These are phyloP conservation scores for Bradysia coprophila DNA, from an alignment of 1,140 invertebrate species.

Conservation along the genomic window DNA sequence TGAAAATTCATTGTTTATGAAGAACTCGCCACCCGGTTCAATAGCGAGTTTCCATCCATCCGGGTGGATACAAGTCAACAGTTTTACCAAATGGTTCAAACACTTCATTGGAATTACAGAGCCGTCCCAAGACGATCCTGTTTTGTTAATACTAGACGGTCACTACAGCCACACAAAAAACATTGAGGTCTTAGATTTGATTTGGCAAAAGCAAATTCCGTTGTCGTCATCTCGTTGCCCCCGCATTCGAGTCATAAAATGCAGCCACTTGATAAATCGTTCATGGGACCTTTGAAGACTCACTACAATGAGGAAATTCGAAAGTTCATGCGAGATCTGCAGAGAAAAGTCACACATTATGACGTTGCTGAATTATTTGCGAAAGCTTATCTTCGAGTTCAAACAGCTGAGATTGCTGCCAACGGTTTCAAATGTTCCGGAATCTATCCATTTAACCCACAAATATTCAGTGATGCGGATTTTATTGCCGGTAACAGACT, in stretches of 20 bases:
- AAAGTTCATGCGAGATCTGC: too few relatives aligned
- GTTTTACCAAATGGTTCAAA: constrained; percentile 17
- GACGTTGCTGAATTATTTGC: too few relatives aligned
- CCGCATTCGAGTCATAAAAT: constrained; percentile 26
- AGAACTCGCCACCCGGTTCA: constrained; percentile 18
- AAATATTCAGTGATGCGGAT: too few relatives aligned
- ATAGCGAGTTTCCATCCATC: constrained; percentile 11
- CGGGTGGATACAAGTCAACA: constrained; percentile 15
- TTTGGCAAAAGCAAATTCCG: constrained; percentile 15
- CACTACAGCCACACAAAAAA: constrained; percentile 22
- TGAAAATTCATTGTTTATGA: constrained; percentile 13
- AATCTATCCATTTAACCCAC: too few relatives aligned
- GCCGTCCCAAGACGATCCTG: constrained; percentile 10
- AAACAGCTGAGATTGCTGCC: too few relatives aligned
- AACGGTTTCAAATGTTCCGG: too few relatives aligned
- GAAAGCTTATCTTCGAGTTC: too few relatives aligned
- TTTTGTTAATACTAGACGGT: constrained; percentile 20
- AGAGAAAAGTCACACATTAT: too few relatives aligned
- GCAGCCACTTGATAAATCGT: constrained; percentile 29
- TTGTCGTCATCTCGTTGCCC: constrained; percentile 24
- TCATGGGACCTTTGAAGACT: too few relatives aligned
- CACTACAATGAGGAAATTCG: too few relatives aligned
- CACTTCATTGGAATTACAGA: constrained; percentile 21
- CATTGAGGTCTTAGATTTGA: constrained; percentile 16
- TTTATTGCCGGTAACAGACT: too few relatives aligned